Evolutionary conservation across 2,113 vertebrate genomes (phyloP).

Genomic region (Neodontobutis hainanensis): DNA sequence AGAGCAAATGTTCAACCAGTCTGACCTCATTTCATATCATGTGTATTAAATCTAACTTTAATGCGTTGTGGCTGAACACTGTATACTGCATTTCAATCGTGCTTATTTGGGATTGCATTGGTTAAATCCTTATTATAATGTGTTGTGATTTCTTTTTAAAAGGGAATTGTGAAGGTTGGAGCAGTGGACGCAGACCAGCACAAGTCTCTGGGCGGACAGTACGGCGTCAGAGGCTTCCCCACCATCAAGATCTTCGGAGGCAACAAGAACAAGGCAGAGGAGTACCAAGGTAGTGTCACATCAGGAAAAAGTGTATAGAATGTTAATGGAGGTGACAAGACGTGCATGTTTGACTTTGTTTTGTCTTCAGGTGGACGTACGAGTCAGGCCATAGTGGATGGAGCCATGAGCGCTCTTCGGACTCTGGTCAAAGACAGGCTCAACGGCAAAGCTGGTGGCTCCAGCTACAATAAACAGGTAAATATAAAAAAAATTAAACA

Average conservation of each 20-base stretch:
- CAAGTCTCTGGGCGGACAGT: slow-evolving; percentile 91
- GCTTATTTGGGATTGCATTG: not conserved
- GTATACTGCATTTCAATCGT: no score
- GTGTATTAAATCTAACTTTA: no score
- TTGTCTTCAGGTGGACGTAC: slow-evolving; percentile 85
- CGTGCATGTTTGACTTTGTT: no score
- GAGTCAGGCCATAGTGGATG: slow-evolving; percentile 90
- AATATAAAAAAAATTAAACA: not conserved
- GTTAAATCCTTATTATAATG: not conserved
- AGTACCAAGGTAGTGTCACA: slow-evolving; percentile 87
- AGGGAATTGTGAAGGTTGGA: slow-evolving; percentile 95
- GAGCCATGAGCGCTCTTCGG: slow-evolving; percentile 84
- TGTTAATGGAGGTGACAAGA: no score
- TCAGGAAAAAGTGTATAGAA: not conserved
- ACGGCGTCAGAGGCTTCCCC: slow-evolving; percentile 91
- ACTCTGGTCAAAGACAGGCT: slow-evolving; percentile 89
- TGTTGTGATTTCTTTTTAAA: slow-evolving; percentile 16
- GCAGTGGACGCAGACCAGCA: slow-evolving; percentile 95
- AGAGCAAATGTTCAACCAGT: not conserved
- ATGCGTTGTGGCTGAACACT: no score
- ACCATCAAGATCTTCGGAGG: slow-evolving; percentile 96
- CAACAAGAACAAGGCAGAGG: slow-evolving; percentile 94
- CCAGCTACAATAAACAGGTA: slow-evolving; percentile 87
- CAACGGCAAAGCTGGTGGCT: slow-evolving; percentile 82
- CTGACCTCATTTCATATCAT: no score